Evolutionary conservation across 1,140 invertebrate species (phyloP).

Genomic region (Druon quercuslanigerum): DNA sequence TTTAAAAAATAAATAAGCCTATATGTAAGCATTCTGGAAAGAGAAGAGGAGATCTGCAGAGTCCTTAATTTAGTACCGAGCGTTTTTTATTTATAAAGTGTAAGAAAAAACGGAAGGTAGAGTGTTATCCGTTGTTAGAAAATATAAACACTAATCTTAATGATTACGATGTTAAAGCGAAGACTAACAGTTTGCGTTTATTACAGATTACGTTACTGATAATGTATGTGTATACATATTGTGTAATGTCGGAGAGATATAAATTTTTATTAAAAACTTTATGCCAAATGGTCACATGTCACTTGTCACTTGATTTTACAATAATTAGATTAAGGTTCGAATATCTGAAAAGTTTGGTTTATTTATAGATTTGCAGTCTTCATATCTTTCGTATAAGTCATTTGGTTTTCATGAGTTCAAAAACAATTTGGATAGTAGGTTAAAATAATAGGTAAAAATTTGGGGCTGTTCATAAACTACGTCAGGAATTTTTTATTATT

Average conservation of each 20-base stretch:
- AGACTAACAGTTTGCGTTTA: slow-evolving; percentile 72
- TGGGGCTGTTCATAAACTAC: too few species aligned
- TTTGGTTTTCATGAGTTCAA: too few species aligned
- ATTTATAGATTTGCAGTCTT: too few species aligned
- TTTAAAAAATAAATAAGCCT: not conserved
- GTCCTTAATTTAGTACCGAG: slow-evolving; percentile 23
- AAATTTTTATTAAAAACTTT: slow-evolving; percentile 64
- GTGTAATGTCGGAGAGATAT: slow-evolving; percentile 55
- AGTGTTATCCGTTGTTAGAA: slow-evolving; percentile 42
- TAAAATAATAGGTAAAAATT: too few species aligned
- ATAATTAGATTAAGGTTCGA: too few species aligned
- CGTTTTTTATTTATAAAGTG: slow-evolving; percentile 64
- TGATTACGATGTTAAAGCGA: slow-evolving; percentile 60
- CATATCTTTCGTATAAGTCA: too few species aligned
- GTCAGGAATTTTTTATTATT: too few species aligned
- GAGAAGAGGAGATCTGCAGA: slow-evolving; percentile 7
- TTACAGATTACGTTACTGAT: slow-evolving; percentile 49
- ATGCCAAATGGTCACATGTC: slow-evolving; percentile 46
- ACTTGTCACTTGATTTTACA: slow-evolving; percentile 33
- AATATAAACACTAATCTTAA: slow-evolving; percentile 64
- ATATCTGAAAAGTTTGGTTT: too few species aligned
- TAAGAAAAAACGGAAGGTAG: slow-evolving; percentile 47
- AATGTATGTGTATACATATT: slow-evolving; percentile 56
- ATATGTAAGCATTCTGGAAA: slow-evolving; percentile 5
- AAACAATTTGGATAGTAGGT: too few species aligned